Evolutionary conservation across 2,113 vertebrate species (phyloP).

Genomic region (Silurus meridionalis): DNA sequence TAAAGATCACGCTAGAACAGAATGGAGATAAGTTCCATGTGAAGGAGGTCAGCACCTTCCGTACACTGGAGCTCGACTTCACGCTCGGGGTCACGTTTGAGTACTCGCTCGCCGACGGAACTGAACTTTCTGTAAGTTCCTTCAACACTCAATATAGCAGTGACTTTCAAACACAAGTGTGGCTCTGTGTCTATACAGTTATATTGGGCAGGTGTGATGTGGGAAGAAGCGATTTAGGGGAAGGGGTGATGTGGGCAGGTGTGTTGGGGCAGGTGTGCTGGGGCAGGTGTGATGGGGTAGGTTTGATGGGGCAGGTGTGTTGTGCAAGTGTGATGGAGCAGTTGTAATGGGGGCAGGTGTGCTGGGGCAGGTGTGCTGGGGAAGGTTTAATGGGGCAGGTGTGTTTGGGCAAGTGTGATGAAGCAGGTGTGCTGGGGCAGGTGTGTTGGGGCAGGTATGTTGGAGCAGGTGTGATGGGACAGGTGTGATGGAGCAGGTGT

Average conservation of each 20-base stretch:
- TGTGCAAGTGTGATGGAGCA: background rate
- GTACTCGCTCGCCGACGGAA: constrained; percentile 88
- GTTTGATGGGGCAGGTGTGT: background rate
- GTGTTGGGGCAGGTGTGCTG: background rate
- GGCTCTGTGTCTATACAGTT: background rate
- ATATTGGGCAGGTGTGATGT: background rate
- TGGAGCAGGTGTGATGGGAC: background rate
- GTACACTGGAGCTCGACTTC: constrained; percentile 80
- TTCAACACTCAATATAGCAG: too few species aligned
- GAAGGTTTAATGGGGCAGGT: background rate
- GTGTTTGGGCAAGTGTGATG: background rate
- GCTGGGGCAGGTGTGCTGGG: background rate
- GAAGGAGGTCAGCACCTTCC: constrained; percentile 86
- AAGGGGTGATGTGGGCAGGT: background rate
- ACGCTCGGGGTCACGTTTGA: constrained; percentile 82
- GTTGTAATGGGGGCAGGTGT: background rate
- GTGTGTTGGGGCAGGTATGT: background rate
- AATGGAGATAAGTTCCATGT: constrained; percentile 82
- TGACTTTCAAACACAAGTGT: background rate
- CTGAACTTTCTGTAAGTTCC: constrained; percentile 81
- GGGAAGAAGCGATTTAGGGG: background rate
- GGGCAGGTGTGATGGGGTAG: background rate
- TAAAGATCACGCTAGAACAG: constrained; percentile 85
- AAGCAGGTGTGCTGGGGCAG: background rate
- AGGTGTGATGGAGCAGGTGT: background rate